phyloP scores from a whole-genome alignment of 1,140 invertebrate species.

The Psilanteris sp. region DNA sequence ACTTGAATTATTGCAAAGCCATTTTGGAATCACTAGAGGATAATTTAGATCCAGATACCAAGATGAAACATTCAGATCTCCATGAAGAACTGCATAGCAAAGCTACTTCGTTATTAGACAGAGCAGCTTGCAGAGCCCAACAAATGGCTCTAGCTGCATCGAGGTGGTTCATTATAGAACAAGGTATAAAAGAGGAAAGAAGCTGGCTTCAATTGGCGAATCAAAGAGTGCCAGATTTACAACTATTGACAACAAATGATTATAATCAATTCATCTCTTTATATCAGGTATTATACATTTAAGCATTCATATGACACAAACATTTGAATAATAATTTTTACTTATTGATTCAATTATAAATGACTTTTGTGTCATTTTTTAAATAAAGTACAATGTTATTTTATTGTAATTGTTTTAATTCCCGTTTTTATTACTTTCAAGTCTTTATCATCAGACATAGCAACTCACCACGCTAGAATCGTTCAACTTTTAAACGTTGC shows the following conservation, averaged over 20 bases:
- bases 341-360: no score
- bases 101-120: conserved; percentile 87
- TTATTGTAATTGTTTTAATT: no score
- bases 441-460: conserved; percentile 87
- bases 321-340: no score
- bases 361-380: no score
- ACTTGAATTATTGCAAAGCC: conserved; percentile 90
- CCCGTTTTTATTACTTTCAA: conserved; percentile 75
- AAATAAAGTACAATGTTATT: no score
- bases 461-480: conserved; percentile 87
- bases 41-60: conserved; percentile 89
- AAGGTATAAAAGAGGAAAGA: conserved; percentile 89
- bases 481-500: conserved; percentile 86
- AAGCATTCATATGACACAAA: no score
- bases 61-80: conserved; percentile 85
- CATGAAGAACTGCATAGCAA: conserved; percentile 87
- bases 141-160: conserved; percentile 90
- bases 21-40: conserved; percentile 91
- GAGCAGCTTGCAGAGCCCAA: conserved; percentile 88
- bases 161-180: conserved; percentile 88
- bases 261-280: conserved; percentile 91
- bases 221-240: conserved; percentile 88
- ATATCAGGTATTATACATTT: conserved; percentile 84
- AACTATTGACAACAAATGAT: conserved; percentile 87
- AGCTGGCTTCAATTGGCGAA: conserved; percentile 90